Percentiles rank a stretch among this genome's conserved stretches.
These are phyloP conservation scores for Pseudomyrmex concolor DNA, from an alignment of 1,140 invertebrate genomes.

Conservation along the genomic window DNA sequence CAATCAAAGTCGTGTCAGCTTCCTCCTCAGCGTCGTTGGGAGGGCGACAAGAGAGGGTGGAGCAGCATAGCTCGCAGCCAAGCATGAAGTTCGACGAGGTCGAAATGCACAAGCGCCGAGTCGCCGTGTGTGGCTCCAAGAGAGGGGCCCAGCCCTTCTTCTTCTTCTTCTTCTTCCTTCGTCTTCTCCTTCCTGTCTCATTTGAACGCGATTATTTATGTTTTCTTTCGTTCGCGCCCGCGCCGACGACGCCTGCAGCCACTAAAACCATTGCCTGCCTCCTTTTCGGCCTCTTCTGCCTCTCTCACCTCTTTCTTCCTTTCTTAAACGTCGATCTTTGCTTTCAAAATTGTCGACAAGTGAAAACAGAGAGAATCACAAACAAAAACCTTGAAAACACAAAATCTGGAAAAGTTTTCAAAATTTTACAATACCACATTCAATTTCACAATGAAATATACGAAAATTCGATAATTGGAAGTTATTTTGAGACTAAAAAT, in stretches of 20 bases:
- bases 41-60: conserved; percentile 65
- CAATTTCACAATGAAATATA: no score
- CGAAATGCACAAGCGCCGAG: conserved; percentile 51
- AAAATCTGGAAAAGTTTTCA: background rate
- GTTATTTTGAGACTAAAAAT: background rate
- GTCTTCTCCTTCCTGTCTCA: conserved; percentile 80
- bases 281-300: conserved; percentile 60
- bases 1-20: conserved; percentile 32
- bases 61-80: conserved; percentile 52
- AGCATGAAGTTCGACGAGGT: conserved; percentile 42
- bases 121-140: conserved; percentile 82
- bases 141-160: conserved; percentile 45
- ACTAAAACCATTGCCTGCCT: conserved; percentile 82
- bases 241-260: conserved; percentile 81
- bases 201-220: conserved; percentile 86
- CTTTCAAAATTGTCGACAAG: conserved; percentile 1
- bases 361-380: background rate
- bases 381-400: background rate
- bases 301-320: conserved; percentile 17
- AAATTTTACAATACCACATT: no score
- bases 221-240: conserved; percentile 82
- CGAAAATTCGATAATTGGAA: background rate
- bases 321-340: conserved; percentile 40
- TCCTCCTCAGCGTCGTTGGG: conserved; percentile 36
- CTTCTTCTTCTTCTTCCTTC: conserved; percentile 13